phyloP scores from a whole-genome alignment of 2,888 invertebrate species.

The Tachina fera region DNA sequence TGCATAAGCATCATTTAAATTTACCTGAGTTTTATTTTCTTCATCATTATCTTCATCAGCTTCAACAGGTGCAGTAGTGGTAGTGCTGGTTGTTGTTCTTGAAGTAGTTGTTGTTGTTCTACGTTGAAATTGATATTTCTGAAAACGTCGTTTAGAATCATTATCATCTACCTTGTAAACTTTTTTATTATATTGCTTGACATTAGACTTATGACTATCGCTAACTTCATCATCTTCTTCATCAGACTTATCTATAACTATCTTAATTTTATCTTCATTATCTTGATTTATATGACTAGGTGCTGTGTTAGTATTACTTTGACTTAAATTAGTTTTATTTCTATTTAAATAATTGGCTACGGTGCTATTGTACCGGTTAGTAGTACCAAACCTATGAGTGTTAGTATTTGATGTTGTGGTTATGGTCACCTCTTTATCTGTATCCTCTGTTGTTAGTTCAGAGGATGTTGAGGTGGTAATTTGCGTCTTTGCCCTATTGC shows the following conservation, averaged over 20 bases:
- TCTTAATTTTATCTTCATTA: conserved; percentile 61
- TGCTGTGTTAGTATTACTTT: conserved; percentile 72
- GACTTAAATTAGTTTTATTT: conserved; percentile 75
- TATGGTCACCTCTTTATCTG: conserved; percentile 44
- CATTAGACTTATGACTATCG: conserved; percentile 64
- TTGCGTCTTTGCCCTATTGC: conserved; percentile 41
- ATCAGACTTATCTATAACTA: conserved; percentile 33
- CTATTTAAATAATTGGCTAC: conserved; percentile 78
- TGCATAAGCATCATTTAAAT: conserved; percentile 68
- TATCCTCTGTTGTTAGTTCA: conserved; percentile 60
- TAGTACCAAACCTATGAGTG: conserved; percentile 72
- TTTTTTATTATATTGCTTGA: conserved; percentile 62
- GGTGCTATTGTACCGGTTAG: conserved; percentile 78
- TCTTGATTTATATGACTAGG: conserved; percentile 66
- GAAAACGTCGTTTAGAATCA: conserved; percentile 83
- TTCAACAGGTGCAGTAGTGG: conserved; percentile 45
- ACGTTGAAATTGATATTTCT: conserved; percentile 81
- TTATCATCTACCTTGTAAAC: conserved; percentile 75
- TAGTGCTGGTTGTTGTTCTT: conserved; percentile 55
- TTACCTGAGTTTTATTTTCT: conserved; percentile 68
- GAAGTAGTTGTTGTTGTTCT: conserved; percentile 74
- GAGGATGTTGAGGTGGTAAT: conserved; percentile 57
- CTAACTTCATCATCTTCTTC: conserved; percentile 52
- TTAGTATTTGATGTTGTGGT: conserved; percentile 66
- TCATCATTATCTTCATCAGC: conserved; percentile 67